Base-by-base conservation (phyloP, 2,797 vertebrate genomes). In the Limosa lapponica region DNA sequence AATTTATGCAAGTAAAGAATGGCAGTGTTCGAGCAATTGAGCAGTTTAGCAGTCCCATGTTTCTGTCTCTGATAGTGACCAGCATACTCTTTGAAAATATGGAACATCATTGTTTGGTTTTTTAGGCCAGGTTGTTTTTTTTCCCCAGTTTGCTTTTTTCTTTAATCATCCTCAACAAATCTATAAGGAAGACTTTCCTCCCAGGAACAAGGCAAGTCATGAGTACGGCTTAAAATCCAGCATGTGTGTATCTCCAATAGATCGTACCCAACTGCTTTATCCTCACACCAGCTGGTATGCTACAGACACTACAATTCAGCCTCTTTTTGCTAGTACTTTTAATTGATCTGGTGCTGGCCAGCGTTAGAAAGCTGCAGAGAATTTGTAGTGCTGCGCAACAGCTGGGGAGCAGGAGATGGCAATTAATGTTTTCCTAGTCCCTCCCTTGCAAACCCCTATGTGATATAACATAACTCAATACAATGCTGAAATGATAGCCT, bases 121-220 rank as follows among this genome's bases (percentile, higher is more conserved):
- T 55, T 81, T 57, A 41, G 16, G 23, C 17, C 17, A 48, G n/a
- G 6, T 4, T 25, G 3, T 0, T 0, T 41, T 7, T 3, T 2
- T 2, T 5, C 7, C 5, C 7, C 23, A 32, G 2, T 43, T 66
- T 62, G 6, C 10, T 52, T 22, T 87, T 82, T 82, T 49, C 4
- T 73, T 77, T 41, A 57, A 32, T 23, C 27, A 41, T 66, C 3
- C 15, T 74, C 25, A 57, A 48, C 3, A 77, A 70, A n/a, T 51
- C 20, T 41, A 5, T 57, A 70, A 48, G 14, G 22, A 79, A 74
- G 66, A 28, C 17, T 55, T 82, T 90, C 7, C 55, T 66, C 37
- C 36, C 24, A 59, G 25, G 10, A 77, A 20, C 6, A 84, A 66
- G 4, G 5, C 8, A 80, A 73, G 14, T 52, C 85, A 66, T 34